Evolutionary conservation across 2,797 vertebrate genomes (phyloP).

Genomic region (Acridotheres tristis): DNA sequence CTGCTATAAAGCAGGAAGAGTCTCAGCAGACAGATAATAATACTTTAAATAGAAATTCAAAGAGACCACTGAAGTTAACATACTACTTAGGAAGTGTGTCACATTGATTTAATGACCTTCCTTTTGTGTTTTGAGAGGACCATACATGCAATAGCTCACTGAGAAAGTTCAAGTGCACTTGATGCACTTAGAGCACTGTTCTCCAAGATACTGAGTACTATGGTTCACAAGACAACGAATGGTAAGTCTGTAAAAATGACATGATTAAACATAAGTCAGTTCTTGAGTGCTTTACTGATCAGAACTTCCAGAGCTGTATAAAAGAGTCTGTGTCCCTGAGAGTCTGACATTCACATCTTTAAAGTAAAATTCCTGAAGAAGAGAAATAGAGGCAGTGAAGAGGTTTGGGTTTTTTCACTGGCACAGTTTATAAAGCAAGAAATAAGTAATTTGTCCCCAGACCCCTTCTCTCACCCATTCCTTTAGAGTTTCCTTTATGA

Average conservation of each 20-base stretch:
- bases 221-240: slow-evolving; percentile 7
- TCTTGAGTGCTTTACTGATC: neutral
- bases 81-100: neutral
- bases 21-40: slow-evolving; percentile 30
- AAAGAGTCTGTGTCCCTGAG: neutral
- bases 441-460: neutral
- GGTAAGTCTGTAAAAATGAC: neutral
- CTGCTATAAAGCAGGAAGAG: neutral
- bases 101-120: neutral
- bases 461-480: neutral
- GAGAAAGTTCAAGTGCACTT: slow-evolving; percentile 15
- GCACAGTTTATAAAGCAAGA: neutral
- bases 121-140: slow-evolving; percentile 16
- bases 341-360: neutral
- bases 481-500: neutral
- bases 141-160: neutral
- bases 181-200: neutral
- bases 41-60: slow-evolving; percentile 23
- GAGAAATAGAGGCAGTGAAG: neutral
- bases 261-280: slow-evolving; percentile 4
- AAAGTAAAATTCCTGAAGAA: neutral
- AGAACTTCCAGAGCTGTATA: neutral
- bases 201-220: neutral
- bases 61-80: slow-evolving; percentile 4
- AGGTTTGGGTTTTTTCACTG: neutral